Evolutionary conservation across 2,113 vertebrate species (phyloP).

Genomic region (Triplophysa siluroides): DNA sequence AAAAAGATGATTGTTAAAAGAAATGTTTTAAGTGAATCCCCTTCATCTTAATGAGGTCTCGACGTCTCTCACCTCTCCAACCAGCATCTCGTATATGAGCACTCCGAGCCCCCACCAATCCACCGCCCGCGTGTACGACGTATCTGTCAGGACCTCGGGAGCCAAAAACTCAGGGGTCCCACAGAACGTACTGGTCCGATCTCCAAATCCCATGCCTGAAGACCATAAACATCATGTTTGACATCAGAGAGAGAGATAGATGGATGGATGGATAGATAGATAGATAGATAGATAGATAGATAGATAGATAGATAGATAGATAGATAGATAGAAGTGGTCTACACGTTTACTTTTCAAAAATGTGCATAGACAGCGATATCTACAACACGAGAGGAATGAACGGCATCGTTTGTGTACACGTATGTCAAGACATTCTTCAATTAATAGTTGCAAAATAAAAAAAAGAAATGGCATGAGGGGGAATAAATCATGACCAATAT

Average conservation of each 20-base stretch:
- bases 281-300: too few species aligned
- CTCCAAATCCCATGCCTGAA: slow-evolving; percentile 95
- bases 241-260: background rate
- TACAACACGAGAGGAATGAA: too few species aligned
- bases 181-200: slow-evolving; percentile 96
- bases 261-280: too few species aligned
- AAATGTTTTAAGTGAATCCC: background rate
- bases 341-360: too few species aligned
- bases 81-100: slow-evolving; percentile 97
- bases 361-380: too few species aligned
- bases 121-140: slow-evolving; percentile 93
- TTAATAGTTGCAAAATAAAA: too few species aligned
- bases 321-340: too few species aligned
- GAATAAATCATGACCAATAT: too few species aligned
- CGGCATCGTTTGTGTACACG: too few species aligned
- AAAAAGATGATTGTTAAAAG: slow-evolving; percentile 18
- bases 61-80: slow-evolving; percentile 85
- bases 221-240: slow-evolving; percentile 1
- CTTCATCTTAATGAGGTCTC: background rate
- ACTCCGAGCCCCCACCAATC: slow-evolving; percentile 99
- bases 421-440: too few species aligned
- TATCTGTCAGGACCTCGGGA: slow-evolving; percentile 95
- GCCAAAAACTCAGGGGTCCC: slow-evolving; percentile 98
- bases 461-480: too few species aligned
- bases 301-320: too few species aligned